These are phyloP conservation scores for Pseudorhombus dupliciocellatus DNA, from an alignment of 2,113 vertebrate species.

Conservation along the genomic window DNA sequence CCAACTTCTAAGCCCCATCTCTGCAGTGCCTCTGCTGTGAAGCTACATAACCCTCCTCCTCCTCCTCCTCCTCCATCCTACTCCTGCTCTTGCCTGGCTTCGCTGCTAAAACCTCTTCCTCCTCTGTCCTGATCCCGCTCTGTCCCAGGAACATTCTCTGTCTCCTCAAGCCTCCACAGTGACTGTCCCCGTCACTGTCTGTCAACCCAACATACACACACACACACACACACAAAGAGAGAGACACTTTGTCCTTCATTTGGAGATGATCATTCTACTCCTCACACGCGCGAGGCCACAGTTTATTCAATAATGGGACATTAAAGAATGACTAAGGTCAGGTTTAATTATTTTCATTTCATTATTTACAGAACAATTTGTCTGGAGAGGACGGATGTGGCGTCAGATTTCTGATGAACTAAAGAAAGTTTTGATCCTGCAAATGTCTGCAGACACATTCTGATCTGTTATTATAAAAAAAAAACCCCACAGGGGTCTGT, in stretches of 20 bases:
- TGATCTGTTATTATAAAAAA: too few species aligned
- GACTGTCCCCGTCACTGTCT: slow-evolving; percentile 45
- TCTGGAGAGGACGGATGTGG: too few species aligned
- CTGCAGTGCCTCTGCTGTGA: slow-evolving; percentile 54
- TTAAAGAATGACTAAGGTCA: not conserved
- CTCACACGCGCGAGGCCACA: not conserved
- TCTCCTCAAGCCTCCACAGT: slow-evolving; percentile 21
- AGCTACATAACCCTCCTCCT: slow-evolving; percentile 43
- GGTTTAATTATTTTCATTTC: too few species aligned
- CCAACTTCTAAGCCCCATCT: slow-evolving; percentile 60
- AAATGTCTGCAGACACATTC: too few species aligned
- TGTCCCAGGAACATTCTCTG: slow-evolving; percentile 56
- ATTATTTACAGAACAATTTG: too few species aligned
- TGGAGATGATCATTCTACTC: not conserved
- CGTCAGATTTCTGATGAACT: too few species aligned
- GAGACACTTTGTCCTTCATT: not conserved
- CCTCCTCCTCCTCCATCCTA: slow-evolving; percentile 34
- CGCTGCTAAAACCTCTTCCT: slow-evolving; percentile 59
- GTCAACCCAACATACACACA: slow-evolving; percentile 25
- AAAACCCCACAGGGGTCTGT: too few species aligned
- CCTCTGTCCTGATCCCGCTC: slow-evolving; percentile 64
- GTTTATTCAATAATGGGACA: not conserved
- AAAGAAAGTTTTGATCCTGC: too few species aligned
- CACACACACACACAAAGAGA: slow-evolving; percentile 15
- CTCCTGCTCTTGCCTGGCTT: slow-evolving; percentile 23